Evolutionary conservation across 2,113 vertebrate genomes (phyloP).

Genomic region (Telmatochromis brichardi): DNA sequence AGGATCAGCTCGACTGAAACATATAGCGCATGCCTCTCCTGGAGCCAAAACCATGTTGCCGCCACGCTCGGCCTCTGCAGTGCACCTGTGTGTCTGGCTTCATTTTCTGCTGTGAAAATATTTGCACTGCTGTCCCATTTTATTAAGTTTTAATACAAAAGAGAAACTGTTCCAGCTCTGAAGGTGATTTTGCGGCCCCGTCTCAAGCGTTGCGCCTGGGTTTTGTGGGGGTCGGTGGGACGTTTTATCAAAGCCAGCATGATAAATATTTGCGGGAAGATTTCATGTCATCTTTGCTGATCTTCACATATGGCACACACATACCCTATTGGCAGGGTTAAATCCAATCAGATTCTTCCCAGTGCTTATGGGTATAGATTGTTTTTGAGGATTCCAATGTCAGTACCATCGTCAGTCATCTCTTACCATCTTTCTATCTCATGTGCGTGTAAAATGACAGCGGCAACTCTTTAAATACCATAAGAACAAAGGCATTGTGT

Average conservation of each 20-base stretch:
- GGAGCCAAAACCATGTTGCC: constrained; percentile 23
- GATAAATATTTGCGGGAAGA: constrained; percentile 27
- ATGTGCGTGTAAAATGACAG: neutral
- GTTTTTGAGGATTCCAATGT: neutral
- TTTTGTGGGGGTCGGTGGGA: neutral
- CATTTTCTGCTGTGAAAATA: constrained; percentile 50
- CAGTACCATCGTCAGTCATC: neutral
- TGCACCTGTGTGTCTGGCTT: constrained; percentile 59
- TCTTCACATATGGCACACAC: constrained; percentile 27
- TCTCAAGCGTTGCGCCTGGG: neutral
- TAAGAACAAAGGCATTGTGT: neutral
- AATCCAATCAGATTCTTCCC: neutral
- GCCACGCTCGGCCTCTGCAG: constrained; percentile 26
- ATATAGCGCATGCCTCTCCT: neutral
- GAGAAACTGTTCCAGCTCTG: constrained; percentile 43
- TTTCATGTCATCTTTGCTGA: neutral
- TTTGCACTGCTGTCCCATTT: constrained; percentile 56
- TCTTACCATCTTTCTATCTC: neutral
- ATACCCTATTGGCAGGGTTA: neutral
- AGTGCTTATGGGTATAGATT: neutral
- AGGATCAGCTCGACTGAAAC: neutral
- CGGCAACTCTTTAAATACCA: rapidly evolving
- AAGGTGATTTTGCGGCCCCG: neutral
- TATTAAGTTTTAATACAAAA: constrained; percentile 61
- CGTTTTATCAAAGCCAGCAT: neutral